Conservation (phyloP, 2,888 invertebrate species). For the Caradrina clavipalpis region DNA sequence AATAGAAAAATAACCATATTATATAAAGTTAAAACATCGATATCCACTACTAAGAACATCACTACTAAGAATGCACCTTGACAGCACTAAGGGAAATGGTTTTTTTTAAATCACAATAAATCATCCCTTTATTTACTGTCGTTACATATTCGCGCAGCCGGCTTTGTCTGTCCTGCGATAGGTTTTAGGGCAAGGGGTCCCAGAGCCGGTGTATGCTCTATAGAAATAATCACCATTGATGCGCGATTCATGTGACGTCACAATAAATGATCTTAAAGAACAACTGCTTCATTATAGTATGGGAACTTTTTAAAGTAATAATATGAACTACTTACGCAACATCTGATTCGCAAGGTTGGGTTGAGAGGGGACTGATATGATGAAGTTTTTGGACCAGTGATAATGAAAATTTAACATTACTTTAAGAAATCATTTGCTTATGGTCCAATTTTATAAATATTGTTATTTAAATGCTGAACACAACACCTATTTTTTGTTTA, state of each 20-base stretch:
- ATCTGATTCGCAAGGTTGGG: slow-evolving; percentile 9
- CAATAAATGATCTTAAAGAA: slow-evolving; percentile 63
- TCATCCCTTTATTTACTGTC: slow-evolving; percentile 89
- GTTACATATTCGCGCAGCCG: slow-evolving; percentile 88
- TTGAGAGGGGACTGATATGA: background rate
- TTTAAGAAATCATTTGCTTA: no score
- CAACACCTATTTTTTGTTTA: no score
- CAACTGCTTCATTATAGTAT: slow-evolving; percentile 68
- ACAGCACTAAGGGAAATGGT: slow-evolving; percentile 87
- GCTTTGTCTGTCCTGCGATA: slow-evolving; percentile 80
- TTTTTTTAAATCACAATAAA: slow-evolving; percentile 89
- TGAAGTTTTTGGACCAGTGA: no score
- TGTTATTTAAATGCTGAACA: no score
- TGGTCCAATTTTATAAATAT: no score
- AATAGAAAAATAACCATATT: no score
- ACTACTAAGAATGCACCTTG: slow-evolving; percentile 87
- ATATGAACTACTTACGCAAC: slow-evolving; percentile 4
- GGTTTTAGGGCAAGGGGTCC: slow-evolving; percentile 74
- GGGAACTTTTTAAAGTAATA: slow-evolving; percentile 65
- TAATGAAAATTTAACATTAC: no score
- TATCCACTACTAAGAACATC: slow-evolving; percentile 62
- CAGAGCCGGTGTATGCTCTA: slow-evolving; percentile 68
- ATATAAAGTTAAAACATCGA: slow-evolving; percentile 57
- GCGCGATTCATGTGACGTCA: slow-evolving; percentile 71
- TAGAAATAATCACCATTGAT: slow-evolving; percentile 70